Evolutionary conservation across 2,888 invertebrate genomes (phyloP).

Genomic region (Thalpophila matura): DNA sequence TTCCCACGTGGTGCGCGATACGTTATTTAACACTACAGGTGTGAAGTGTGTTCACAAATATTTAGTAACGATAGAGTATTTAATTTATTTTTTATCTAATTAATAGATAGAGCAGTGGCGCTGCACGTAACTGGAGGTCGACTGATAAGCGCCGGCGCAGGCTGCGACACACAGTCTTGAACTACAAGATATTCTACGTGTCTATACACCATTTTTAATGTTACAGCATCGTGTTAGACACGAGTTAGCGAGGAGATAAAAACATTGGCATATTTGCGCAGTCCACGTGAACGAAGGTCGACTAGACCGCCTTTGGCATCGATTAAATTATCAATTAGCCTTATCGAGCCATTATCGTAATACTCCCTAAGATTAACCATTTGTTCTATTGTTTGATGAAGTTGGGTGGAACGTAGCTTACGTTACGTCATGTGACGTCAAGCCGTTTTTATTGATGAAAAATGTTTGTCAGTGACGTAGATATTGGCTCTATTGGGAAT

Average conservation of each 20-base stretch:
- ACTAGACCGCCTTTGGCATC: slow-evolving; percentile 39
- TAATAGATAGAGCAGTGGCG: slow-evolving; percentile 50
- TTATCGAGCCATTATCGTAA: slow-evolving; percentile 57
- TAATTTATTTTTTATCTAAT: slow-evolving; percentile 58
- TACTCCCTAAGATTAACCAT: slow-evolving; percentile 44
- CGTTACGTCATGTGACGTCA: slow-evolving; percentile 53
- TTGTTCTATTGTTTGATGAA: slow-evolving; percentile 58
- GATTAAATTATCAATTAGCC: slow-evolving; percentile 50
- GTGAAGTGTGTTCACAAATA: slow-evolving; percentile 49
- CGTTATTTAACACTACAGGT: slow-evolving; percentile 42
- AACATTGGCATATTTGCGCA: slow-evolving; percentile 60
- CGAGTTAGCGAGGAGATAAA: slow-evolving; percentile 66
- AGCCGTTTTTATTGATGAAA: slow-evolving; percentile 15
- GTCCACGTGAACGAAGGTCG: slow-evolving; percentile 61
- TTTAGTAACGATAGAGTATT: slow-evolving; percentile 24
- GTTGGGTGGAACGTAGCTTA: slow-evolving; percentile 25
- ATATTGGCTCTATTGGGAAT: background rate
- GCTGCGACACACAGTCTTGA: slow-evolving; percentile 68
- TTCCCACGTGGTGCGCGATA: slow-evolving; percentile 42
- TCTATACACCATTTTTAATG: slow-evolving; percentile 62
- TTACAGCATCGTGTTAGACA: slow-evolving; percentile 62
- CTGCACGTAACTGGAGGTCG: slow-evolving; percentile 76
- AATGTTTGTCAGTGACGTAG: slow-evolving; percentile 9
- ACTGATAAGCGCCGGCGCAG: slow-evolving; percentile 81
- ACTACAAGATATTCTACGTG: slow-evolving; percentile 66